Base-by-base conservation (phyloP, 2,888 invertebrate species). In the Meiosimyza platycephala region DNA sequence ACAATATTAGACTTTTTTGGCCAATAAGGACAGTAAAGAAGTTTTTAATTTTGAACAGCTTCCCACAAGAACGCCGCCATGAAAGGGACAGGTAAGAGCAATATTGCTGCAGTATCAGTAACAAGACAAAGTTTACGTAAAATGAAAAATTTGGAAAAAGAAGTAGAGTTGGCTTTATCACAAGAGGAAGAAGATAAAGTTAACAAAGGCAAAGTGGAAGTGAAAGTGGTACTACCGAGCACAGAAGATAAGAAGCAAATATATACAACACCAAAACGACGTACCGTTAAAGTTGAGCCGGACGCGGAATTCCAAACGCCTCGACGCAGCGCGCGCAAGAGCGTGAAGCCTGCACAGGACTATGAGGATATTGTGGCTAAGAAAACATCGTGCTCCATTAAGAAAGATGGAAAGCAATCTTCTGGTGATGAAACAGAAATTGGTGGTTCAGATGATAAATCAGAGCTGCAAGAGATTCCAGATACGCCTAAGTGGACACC, bases 301-400 rank as follows among this genome's bases (percentile, higher is more conserved):
- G 74, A 77, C 28, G 28, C 3, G 9, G n/a, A 50, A 1, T 4
- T 57, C 6, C 78, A 80, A 64, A 85, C 85, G 0, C 85, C 85
- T 5, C 76, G 85, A 0, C 84, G 85, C 4, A 85, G 86, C 69
- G 78, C 76, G 1, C 80, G 85, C 0, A 85, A 84, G 63, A 84
- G 84, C 65, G 76, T 85, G 1, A 85, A 84, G 18, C 86, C 86
- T 0, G 68, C 76, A 0, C 78, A 82, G 57, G 86, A 85, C 62
- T 85, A 86, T 70, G 80, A 81, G 1, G 84, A 84, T 6, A 84
- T 84, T 11, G 79, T 85, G 63, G 63, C 70, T 4, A 76, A 69
- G 6, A 77, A 74, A n/a, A 9, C 62, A 11, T 18, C 74, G 4
- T 51, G 59, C 7, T 60, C 73, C 48, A n/a, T 63, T 66, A 72